phyloP scores from a whole-genome alignment of 2,113 vertebrate genomes.

The Hippopotamus amphibius region DNA sequence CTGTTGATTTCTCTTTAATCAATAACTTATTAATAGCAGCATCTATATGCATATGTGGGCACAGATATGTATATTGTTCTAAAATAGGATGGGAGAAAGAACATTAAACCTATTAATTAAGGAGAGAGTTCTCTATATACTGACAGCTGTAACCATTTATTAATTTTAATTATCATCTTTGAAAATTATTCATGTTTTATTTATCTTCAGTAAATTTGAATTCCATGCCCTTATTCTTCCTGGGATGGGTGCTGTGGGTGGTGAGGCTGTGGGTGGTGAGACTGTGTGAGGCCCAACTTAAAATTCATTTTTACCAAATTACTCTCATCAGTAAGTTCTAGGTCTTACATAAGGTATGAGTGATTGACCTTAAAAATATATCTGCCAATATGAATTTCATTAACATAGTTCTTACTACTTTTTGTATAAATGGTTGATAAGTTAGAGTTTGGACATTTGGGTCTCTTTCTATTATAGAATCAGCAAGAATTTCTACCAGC shows the following conservation, averaged over 20 bases:
- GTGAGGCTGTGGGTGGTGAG: constrained; percentile 39
- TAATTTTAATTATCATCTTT: constrained; percentile 48
- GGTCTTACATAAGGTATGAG: constrained; percentile 53
- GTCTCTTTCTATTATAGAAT: neutral
- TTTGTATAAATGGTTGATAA: constrained; percentile 16
- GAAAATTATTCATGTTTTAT: constrained; percentile 30
- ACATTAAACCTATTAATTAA: neutral
- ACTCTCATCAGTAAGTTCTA: constrained; percentile 19
- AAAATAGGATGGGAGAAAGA: neutral
- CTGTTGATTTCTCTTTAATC: neutral
- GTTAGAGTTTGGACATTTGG: neutral
- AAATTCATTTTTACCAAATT: constrained; percentile 50
- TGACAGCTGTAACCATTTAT: neutral
- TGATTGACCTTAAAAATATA: constrained; percentile 55
- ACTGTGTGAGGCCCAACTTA: constrained; percentile 48
- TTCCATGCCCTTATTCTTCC: constrained; percentile 16
- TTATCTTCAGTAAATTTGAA: constrained; percentile 27
- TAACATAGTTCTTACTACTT: constrained; percentile 10
- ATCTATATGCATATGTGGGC: neutral
- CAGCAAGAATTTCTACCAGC: constrained; percentile 8
- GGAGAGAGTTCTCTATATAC: neutral
- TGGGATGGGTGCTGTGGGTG: constrained; percentile 32
- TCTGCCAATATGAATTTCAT: constrained; percentile 35
- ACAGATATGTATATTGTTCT: neutral
- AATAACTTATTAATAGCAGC: neutral